Base-by-base conservation (phyloP, 1,140 invertebrate genomes). In the Asobara japonica region DNA sequence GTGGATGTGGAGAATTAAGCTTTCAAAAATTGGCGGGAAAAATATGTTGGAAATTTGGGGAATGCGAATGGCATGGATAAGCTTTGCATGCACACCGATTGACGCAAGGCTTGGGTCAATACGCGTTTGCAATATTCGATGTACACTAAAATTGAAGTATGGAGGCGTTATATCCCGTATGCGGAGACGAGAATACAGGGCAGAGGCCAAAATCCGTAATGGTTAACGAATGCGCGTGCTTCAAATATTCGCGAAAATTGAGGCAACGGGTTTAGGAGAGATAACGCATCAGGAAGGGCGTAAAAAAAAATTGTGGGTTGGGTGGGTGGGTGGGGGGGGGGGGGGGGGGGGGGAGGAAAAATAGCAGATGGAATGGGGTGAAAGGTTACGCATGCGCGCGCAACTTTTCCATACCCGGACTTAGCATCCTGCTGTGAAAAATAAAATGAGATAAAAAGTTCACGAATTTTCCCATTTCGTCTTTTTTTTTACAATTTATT, bases 191-290 rank as follows among this genome's bases (percentile, higher is more conserved):
- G 33, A 68, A 38, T 51, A 51, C 13, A 20, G 16, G 25, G 31
- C 66, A 48, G 20, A 31, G 41, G 20, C 10, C 69, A 31, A 75
- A 74, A 77, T 73, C 73, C 74, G 71, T 76, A 76, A 80, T 80
- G 73, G 77, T 81, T 81, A 79, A 76, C 77, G 77, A 79, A 75
- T 70, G 75, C 74, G 76, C 80, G 81, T 80, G 81, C 79, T 73
- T 80, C 75, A 82, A 81, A 81, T 80, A 77, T 74, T 65, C 71
- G 56, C 65, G 48, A 68, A 76, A 76, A 73, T 76, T 70, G 51
- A 71, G 69, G 69, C 45, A 74, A 45, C 41, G 27, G 67, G 45
- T 65, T 33, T 30, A n/a, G 65, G 60, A n/a, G 22, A n/a, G 41
- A 25, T 22, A 61, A 13, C 16, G 13, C 20, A 25, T 27, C 51